These are phyloP conservation scores for Dicyrtoma fusca DNA, from an alignment of 2,888 invertebrate species.

Conservation along the genomic window DNA sequence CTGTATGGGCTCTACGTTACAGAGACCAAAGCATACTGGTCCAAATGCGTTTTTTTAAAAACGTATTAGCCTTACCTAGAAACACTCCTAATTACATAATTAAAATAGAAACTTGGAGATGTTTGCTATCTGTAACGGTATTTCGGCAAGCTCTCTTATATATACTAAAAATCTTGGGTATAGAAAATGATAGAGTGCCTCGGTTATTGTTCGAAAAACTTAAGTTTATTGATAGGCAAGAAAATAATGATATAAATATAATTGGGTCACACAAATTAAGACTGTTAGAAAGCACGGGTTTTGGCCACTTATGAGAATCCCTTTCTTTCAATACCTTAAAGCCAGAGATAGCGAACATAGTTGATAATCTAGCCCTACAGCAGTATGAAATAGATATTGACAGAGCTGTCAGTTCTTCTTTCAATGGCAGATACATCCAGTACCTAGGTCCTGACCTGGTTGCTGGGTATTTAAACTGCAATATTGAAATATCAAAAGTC, in stretches of 20 bases:
- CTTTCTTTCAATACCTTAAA: too few species aligned
- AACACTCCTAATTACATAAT: background rate
- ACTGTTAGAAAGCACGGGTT: background rate
- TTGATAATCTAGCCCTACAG: background rate
- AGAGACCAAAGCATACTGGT: background rate
- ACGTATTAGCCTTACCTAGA: background rate
- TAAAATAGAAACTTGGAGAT: background rate
- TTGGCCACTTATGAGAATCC: too few species aligned
- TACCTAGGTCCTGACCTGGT: too few species aligned
- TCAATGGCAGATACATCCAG: too few species aligned
- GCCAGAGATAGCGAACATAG: too few species aligned
- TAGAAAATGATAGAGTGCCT: background rate
- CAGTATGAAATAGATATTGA: background rate
- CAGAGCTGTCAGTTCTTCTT: background rate
- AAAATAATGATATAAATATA: background rate
- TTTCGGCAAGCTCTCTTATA: background rate
- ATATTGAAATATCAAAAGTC: background rate
- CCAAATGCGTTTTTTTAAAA: background rate
- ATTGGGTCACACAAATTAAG: slow-evolving; percentile 5
- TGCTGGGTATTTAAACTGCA: background rate
- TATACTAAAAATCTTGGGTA: too few species aligned
- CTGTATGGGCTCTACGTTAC: background rate
- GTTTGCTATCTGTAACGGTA: background rate
- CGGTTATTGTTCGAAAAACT: background rate
- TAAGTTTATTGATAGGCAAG: background rate